phyloP scores from a whole-genome alignment of 2,888 invertebrate genomes.

The Tenthredo scrophulariae region DNA sequence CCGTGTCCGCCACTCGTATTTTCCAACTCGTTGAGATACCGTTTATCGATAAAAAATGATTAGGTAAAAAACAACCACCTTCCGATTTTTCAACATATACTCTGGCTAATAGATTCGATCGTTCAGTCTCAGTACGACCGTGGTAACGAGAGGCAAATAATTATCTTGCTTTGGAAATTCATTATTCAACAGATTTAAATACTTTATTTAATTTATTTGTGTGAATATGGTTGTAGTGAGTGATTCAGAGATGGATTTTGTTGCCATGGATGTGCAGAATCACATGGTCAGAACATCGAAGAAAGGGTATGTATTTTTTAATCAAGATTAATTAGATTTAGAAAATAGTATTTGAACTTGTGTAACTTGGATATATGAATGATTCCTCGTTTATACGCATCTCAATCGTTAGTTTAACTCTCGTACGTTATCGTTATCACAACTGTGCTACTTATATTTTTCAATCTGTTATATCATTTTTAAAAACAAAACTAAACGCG shows the following conservation, averaged over 20 bases:
- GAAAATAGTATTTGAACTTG: neutral
- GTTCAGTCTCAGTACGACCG: neutral
- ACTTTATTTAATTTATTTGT: neutral
- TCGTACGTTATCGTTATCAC: neutral
- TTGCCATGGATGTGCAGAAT: neutral
- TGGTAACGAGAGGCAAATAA: neutral
- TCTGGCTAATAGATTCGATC: neutral
- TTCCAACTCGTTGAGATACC: neutral
- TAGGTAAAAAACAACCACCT: neutral
- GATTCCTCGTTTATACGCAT: neutral
- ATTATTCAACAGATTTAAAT: neutral
- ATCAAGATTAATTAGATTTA: neutral
- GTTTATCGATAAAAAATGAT: neutral
- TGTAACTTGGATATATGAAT: neutral
- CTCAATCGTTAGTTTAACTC: neutral
- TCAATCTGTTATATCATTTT: neutral
- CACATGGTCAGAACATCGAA: neutral
- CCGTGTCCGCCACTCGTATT: neutral
- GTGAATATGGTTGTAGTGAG: neutral
- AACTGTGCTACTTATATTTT: neutral
- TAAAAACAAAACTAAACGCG: neutral
- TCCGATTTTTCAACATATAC: neutral
- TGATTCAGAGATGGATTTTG: neutral
- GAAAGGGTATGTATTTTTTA: conserved; percentile 7
- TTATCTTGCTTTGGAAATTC: neutral